These are phyloP conservation scores for Malurus alboscapulatus DNA, from an alignment of 2,113 vertebrate species.

Conservation along the genomic window DNA sequence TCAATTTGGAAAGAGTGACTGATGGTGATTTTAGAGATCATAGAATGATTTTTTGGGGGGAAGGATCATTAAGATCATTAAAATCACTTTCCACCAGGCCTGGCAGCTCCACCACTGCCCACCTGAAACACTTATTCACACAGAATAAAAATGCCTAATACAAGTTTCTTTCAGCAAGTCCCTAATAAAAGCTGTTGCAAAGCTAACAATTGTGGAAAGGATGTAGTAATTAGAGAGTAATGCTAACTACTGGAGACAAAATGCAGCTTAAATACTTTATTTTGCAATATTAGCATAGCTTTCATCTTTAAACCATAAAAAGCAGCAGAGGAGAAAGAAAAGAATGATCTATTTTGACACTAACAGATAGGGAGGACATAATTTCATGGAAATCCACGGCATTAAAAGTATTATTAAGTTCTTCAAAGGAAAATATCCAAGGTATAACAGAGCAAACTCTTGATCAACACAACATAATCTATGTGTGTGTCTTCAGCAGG, in stretches of 20 bases:
- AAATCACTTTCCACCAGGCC: neutral
- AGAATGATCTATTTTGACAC: neutral
- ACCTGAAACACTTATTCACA: neutral
- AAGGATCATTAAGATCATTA: neutral
- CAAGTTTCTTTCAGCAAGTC: neutral
- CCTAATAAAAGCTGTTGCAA: neutral
- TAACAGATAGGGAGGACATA: neutral
- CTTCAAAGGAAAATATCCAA: constrained; percentile 26
- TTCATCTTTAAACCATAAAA: constrained; percentile 33
- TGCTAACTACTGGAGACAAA: neutral
- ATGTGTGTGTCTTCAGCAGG: neutral
- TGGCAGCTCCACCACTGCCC: neutral
- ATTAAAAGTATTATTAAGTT: neutral
- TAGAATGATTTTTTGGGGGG: rapidly evolving
- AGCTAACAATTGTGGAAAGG: neutral
- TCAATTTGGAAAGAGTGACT: neutral
- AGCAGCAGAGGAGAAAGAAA: neutral
- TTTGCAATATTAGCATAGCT: neutral
- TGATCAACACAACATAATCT: neutral
- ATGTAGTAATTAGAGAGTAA: neutral
- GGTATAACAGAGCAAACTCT: neutral
- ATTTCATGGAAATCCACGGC: neutral
- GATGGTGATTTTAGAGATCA: neutral
- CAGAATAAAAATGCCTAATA: neutral
- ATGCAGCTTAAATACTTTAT: neutral